These are phyloP conservation scores for Pachyramphus minor DNA, from an alignment of 2,113 vertebrate species.

Conservation along the genomic window DNA sequence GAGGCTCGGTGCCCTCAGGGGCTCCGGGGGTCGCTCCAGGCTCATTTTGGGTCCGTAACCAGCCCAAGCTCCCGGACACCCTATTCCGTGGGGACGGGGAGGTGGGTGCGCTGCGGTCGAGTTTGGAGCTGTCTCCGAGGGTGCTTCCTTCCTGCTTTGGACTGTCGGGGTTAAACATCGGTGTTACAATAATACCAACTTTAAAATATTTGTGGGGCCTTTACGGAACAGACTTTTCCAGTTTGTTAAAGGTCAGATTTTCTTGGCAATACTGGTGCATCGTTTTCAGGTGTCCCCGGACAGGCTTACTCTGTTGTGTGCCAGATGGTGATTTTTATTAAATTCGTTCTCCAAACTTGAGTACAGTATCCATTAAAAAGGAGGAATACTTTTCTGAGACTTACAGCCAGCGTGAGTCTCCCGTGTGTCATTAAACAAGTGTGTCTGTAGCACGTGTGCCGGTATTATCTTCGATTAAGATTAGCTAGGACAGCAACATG, in stretches of 20 bases:
- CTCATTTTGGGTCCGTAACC: neutral
- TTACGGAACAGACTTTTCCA: neutral
- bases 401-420: rapidly evolving
- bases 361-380: neutral
- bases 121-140: rapidly evolving
- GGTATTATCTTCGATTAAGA: neutral
- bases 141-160: rapidly evolving
- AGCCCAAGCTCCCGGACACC: neutral
- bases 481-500: neutral
- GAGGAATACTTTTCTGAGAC: neutral
- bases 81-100: neutral
- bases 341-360: neutral
- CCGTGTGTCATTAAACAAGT: neutral
- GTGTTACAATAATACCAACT: no score
- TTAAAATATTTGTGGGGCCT: neutral
- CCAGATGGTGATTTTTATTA: neutral
- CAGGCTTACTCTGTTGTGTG: neutral
- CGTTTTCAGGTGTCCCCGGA: neutral
- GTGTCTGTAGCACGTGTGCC: neutral
- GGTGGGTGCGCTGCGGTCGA: neutral
- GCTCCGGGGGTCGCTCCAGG: neutral
- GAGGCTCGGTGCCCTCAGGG: no score
- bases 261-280: rapidly evolving
- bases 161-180: rapidly evolving
- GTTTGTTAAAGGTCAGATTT: neutral